A percentile compares a stretch with the other conserved stretches of the same genome.
Conservation (phyloP, 2,888 invertebrate genomes). For the Nephrotoma guestfalica region DNA sequence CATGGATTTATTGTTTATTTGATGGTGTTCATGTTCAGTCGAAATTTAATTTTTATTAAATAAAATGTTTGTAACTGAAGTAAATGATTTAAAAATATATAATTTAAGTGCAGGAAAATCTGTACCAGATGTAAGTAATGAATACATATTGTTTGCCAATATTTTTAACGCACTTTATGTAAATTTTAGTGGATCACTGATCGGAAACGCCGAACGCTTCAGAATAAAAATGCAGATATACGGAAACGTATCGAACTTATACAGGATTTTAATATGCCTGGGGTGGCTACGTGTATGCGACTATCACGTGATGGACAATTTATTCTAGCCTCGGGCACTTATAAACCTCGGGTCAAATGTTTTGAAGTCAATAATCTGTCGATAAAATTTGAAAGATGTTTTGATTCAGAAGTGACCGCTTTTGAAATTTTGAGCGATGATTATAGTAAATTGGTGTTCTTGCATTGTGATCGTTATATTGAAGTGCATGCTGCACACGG, state of each 20-base stretch:
- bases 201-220: slow-evolving; percentile 60
- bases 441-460: slow-evolving; percentile 77
- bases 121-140: slow-evolving; percentile 74
- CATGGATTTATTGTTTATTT: background rate
- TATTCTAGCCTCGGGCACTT: slow-evolving; percentile 83
- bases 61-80: slow-evolving; percentile 80
- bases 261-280: slow-evolving; percentile 99
- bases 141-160: slow-evolving; percentile 11
- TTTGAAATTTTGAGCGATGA: slow-evolving; percentile 89
- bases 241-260: slow-evolving; percentile 86
- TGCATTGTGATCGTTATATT: slow-evolving; percentile 78
- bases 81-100: slow-evolving; percentile 95
- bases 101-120: slow-evolving; percentile 95
- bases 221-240: slow-evolving; percentile 82
- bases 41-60: background rate
- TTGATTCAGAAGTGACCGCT: slow-evolving; percentile 92
- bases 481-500: slow-evolving; percentile 95
- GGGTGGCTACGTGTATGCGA: slow-evolving; percentile 68
- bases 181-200: slow-evolving; percentile 70
- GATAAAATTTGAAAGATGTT: slow-evolving; percentile 93
- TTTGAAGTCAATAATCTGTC: slow-evolving; percentile 93
- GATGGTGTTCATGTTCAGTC: background rate
- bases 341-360: slow-evolving; percentile 92
- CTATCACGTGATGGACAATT: slow-evolving; percentile 86
- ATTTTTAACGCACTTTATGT: slow-evolving; percentile 3